A percentile compares a stretch with the other conserved stretches of the same genome.
Conservation (phyloP, 2,888 invertebrate genomes). For the Carcina quercana region DNA sequence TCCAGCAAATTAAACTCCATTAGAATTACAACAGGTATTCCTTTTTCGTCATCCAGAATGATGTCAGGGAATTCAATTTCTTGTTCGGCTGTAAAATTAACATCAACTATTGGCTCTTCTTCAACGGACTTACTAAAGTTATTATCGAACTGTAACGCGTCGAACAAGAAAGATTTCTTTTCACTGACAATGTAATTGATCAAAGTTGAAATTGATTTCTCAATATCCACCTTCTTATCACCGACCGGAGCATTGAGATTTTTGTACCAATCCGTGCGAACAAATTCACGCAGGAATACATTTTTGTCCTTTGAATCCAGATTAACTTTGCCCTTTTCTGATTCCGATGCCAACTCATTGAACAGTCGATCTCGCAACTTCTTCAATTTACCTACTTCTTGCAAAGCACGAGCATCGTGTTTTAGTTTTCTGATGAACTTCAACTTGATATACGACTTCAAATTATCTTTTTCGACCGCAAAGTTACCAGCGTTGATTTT, state of each 20-base stretch:
- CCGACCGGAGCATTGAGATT: conserved; percentile 14
- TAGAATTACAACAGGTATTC: conserved; percentile 33
- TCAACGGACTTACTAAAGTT: conserved; percentile 17
- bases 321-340: conserved; percentile 3
- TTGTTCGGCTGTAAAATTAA: conserved; percentile 27
- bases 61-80: conserved; percentile 39
- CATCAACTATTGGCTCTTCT: conserved; percentile 25
- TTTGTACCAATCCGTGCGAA: conserved; percentile 24
- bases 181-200: conserved; percentile 37
- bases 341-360: conserved; percentile 13
- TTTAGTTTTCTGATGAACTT: conserved; percentile 25
- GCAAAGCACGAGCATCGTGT: conserved; percentile 15
- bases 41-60: conserved; percentile 33
- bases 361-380: conserved; percentile 23
- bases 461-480: conserved; percentile 20
- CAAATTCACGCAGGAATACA: conserved; percentile 21
- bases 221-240: conserved; percentile 23
- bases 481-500: conserved; percentile 27
- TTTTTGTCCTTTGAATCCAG: conserved; percentile 23
- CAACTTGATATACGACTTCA: conserved; percentile 32
- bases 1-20: conserved; percentile 27
- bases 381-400: conserved; percentile 29
- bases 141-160: conserved; percentile 28
- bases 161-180: conserved; percentile 31
- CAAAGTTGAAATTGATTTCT: conserved; percentile 29